A percentile compares a stretch with the other conserved stretches of the same genome.
Evolutionary conservation across 1,140 invertebrate species (phyloP).

Genomic region (Acyrthosiphon pisum): DNA sequence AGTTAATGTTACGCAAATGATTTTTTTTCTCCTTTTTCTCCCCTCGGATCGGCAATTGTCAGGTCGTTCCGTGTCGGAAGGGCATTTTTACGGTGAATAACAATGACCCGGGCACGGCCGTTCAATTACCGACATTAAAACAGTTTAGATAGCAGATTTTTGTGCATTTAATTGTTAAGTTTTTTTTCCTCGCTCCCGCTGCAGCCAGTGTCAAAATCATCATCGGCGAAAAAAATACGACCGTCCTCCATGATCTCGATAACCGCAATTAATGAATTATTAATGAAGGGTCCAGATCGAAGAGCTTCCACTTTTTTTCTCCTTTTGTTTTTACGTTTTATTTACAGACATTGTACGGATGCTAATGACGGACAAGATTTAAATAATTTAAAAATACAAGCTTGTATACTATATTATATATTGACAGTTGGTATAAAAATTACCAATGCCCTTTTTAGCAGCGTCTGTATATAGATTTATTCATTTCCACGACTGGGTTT

Average conservation of each 20-base stretch:
- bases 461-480: background rate
- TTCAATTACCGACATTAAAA: slow-evolving; percentile 56
- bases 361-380: slow-evolving; percentile 39
- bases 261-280: slow-evolving; percentile 57
- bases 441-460: background rate
- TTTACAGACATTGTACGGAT: slow-evolving; percentile 48
- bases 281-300: slow-evolving; percentile 43
- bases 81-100: slow-evolving; percentile 53
- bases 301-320: background rate
- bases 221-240: slow-evolving; percentile 36
- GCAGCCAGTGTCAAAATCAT: slow-evolving; percentile 52
- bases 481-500: background rate
- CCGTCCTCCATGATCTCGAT: slow-evolving; percentile 17
- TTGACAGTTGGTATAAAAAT: slow-evolving; percentile 38
- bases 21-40: background rate
- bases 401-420: background rate
- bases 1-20: slow-evolving; percentile 48
- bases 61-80: slow-evolving; percentile 51
- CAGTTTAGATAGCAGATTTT: slow-evolving; percentile 54
- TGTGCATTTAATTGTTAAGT: slow-evolving; percentile 51
- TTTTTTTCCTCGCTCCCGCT: background rate
- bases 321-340: slow-evolving; percentile 30
- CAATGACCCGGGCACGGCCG: slow-evolving; percentile 40
- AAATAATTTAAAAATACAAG: slow-evolving; percentile 55
- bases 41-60: slow-evolving; percentile 22